Base-by-base conservation (phyloP, 2,888 invertebrate genomes). In the Cheiracanthium punctorium region DNA sequence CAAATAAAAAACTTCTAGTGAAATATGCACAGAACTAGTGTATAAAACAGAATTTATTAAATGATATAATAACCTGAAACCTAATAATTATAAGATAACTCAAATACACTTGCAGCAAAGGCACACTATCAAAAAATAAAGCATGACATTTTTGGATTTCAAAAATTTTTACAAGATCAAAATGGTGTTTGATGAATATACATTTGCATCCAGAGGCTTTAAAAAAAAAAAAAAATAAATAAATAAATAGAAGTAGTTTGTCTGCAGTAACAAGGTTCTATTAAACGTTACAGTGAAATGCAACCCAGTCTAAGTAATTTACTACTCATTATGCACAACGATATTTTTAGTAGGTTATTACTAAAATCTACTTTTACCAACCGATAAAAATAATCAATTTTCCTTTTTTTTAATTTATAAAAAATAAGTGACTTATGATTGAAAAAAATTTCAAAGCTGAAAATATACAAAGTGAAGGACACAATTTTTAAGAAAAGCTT, bases 11-110 rank as follows among this genome's bases (percentile, higher is more conserved):
- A n/a, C n/a, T n/a, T n/a, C n/a, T n/a, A n/a, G n/a, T n/a, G n/a
- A n/a, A n/a, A n/a, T n/a, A n/a, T n/a, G n/a, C n/a, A n/a, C n/a
- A n/a, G n/a, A n/a, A n/a, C 10, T 37, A 37, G 37, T 37, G 37
- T 37, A 37, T 58, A 58, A 58, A 58, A 58, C 58, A 24, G 58
- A 58, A 24, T 58, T 58, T 58, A 58, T 58, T 58, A 58, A 58
- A 58, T 17, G 41, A 12, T 77, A 69, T 67, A 77, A 20, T 77
- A 32, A 77, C 52, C 48, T 69, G 32, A 69, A 52, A 77, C 69
- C 32, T 77, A 69, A 33, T 32, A 30, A 69, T 71, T 64, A 67
- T 70, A 69, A 69, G 52, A 52, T 70, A 58, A 58, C 58, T 58
- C 24, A 58, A 58, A 58, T 58, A 58, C 24, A 58, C 12, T 58